Evolutionary conservation across 2,113 vertebrate species (phyloP).

Genomic region (Hemiscyllium ocellatum): DNA sequence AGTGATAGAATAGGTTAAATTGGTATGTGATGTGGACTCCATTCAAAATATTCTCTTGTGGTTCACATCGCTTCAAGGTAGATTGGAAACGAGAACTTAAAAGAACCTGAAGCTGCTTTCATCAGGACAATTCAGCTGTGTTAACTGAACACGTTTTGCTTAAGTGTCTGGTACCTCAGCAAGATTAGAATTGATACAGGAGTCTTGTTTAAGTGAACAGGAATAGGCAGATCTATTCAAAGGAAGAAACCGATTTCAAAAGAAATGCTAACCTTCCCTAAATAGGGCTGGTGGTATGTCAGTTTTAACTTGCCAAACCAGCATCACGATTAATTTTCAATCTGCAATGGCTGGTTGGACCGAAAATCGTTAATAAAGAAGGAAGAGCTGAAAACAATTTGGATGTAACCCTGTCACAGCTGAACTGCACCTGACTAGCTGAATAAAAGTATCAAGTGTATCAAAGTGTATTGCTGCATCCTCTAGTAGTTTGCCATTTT

Average conservation of each 20-base stretch:
- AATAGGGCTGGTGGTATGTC: constrained; percentile 38
- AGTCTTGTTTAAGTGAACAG: constrained; percentile 5
- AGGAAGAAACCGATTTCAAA: background rate
- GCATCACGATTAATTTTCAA: constrained; percentile 47
- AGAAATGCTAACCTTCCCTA: background rate
- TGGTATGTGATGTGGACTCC: background rate
- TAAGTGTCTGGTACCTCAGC: background rate
- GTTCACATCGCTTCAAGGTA: background rate
- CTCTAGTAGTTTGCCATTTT: background rate
- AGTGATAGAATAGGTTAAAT: background rate
- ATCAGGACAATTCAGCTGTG: background rate
- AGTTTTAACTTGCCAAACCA: constrained; percentile 44
- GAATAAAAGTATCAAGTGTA: background rate
- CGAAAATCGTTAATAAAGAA: constrained; percentile 48
- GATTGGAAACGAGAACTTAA: background rate
- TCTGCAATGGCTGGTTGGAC: constrained; percentile 42
- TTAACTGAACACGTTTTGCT: background rate
- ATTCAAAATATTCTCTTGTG: background rate
- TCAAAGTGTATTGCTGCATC: background rate
- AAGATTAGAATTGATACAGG: background rate
- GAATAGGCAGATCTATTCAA: background rate
- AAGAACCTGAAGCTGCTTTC: background rate
- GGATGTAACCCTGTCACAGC: constrained; percentile 35
- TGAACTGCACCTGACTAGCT: constrained; percentile 1
- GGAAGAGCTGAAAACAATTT: constrained; percentile 32